Conservation (phyloP, 2,113 vertebrate species). For the Lucifuga dentata region DNA sequence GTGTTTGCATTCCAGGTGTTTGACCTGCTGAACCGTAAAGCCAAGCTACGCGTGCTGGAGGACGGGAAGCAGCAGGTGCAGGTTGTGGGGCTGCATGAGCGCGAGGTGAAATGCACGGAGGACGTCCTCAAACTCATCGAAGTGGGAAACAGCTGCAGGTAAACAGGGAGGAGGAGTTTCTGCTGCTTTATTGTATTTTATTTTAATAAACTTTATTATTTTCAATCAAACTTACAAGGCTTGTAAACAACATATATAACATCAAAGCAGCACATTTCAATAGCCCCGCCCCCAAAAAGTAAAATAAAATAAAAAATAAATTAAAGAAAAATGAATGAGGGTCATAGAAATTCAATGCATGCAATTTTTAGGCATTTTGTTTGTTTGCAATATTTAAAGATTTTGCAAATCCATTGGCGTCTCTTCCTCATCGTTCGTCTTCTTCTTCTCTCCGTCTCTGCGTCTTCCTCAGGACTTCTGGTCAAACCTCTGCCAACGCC, state of each 20-base stretch:
- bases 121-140: conserved; percentile 98
- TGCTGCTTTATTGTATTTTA: no score
- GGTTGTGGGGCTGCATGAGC: conserved; percentile 95
- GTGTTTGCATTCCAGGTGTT: conserved; percentile 86
- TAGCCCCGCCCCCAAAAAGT: no score
- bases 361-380: no score
- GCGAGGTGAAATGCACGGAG: conserved; percentile 96
- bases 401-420: no score
- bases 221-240: no score
- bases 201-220: no score
- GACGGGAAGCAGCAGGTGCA: conserved; percentile 99
- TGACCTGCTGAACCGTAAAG: conserved; percentile 95
- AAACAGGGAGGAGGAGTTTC: not conserved
- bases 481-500: conserved; percentile 95
- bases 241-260: no score
- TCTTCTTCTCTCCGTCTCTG: not conserved
- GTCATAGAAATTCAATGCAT: no score
- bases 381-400: no score
- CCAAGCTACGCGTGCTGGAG: conserved; percentile 95
- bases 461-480: conserved; percentile 89
- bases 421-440: not conserved
- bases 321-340: no score
- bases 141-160: conserved; percentile 99
- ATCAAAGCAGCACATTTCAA: no score
- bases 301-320: no score